Evolutionary conservation across 1,140 invertebrate species (phyloP).

Genomic region (Acyrthosiphon pisum): DNA sequence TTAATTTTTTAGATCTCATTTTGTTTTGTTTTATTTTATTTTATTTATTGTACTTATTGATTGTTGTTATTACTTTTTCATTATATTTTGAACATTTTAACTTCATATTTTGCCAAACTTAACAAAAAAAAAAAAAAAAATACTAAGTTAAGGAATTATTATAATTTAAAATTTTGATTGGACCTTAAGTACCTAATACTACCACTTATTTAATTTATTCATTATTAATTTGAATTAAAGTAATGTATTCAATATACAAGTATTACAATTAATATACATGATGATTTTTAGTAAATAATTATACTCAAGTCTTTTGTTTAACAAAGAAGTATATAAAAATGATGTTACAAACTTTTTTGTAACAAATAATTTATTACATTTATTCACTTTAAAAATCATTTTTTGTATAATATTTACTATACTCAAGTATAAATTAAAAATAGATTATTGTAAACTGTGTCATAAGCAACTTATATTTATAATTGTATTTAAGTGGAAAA

Average conservation of each 20-base stretch:
- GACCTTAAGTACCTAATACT: neutral
- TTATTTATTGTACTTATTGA: conserved; percentile 3
- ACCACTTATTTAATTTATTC: neutral
- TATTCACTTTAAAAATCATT: neutral
- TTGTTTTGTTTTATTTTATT: conserved; percentile 40
- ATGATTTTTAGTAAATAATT: neutral
- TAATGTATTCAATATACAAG: neutral
- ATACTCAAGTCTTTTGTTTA: neutral
- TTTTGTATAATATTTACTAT: neutral
- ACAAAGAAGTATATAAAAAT: neutral
- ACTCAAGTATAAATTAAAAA: neutral
- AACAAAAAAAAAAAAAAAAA: neutral
- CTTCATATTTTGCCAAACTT: neutral
- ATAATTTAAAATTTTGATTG: neutral
- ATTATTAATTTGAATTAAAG: neutral
- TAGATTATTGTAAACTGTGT: neutral
- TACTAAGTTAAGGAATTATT: neutral
- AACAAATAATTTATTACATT: neutral
- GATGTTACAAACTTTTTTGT: neutral
- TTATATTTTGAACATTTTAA: neutral
- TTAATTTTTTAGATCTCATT: conserved; percentile 44
- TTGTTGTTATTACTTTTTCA: conserved; percentile 33
- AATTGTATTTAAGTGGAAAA: neutral
- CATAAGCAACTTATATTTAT: neutral
- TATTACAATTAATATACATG: neutral